phyloP scores from a whole-genome alignment of 2,113 vertebrate genomes.

The Phylloscopus whistleri region DNA sequence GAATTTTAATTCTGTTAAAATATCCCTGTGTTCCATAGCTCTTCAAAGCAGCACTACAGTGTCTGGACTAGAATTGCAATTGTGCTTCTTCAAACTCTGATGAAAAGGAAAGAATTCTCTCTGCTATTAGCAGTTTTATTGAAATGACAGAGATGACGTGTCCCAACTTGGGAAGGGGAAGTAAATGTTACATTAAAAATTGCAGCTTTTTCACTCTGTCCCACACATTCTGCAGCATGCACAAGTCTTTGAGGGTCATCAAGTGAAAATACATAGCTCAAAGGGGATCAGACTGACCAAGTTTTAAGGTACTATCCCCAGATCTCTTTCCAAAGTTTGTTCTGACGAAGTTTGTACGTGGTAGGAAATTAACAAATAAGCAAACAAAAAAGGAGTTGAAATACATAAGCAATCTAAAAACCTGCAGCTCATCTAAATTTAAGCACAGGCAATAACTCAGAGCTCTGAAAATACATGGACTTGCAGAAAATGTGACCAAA shows the following conservation, averaged over 20 bases:
- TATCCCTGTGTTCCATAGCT: not conserved
- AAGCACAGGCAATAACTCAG: not conserved
- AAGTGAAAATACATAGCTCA: not conserved
- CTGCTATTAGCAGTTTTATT: not conserved
- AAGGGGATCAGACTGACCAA: not conserved
- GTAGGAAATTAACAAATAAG: not conserved
- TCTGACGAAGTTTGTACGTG: not conserved
- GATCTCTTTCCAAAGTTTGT: not conserved
- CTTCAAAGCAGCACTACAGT: not conserved
- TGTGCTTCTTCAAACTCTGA: not conserved
- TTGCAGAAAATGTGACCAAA: not conserved
- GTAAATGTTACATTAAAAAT: not conserved
- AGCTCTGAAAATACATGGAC: not conserved
- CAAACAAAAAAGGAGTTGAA: not conserved
- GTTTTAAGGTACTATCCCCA: not conserved
- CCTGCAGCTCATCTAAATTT: not conserved
- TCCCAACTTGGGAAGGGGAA: not conserved
- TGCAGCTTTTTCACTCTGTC: not conserved
- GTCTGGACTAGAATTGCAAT: not conserved
- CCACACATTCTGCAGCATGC: not conserved
- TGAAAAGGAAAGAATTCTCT: not conserved
- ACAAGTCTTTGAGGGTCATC: not conserved
- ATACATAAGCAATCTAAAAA: not conserved
- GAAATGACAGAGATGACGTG: not conserved
- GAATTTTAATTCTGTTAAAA: not conserved